phyloP scores from a whole-genome alignment of 2,888 invertebrate genomes.

The Tenthredo distinguenda region DNA sequence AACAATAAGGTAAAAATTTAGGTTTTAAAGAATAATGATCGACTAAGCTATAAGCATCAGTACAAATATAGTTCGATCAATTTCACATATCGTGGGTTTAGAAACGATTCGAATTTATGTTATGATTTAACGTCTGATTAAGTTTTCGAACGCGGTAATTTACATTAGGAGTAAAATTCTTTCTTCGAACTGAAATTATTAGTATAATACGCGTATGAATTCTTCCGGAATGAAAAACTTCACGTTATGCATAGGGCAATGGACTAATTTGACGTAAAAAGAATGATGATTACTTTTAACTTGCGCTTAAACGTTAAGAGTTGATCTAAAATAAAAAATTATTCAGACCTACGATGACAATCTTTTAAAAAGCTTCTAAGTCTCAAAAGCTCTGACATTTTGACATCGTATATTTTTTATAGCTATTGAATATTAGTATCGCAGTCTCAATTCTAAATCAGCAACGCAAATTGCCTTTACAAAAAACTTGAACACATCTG shows the following conservation, averaged over 20 bases:
- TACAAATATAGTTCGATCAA: neutral
- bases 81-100: neutral
- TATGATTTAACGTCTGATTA: neutral
- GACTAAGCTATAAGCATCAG: neutral
- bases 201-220: neutral
- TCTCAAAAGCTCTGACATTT: constrained; percentile 11
- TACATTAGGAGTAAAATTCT: neutral
- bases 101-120: neutral
- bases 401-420: neutral
- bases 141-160: neutral
- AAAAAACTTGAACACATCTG: constrained; percentile 27
- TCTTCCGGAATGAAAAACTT: neutral
- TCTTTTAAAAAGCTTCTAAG: neutral
- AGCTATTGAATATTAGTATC: constrained; percentile 39
- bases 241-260: neutral
- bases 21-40: neutral
- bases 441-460: constrained; percentile 44
- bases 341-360: neutral
- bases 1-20: neutral
- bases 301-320: constrained; percentile 14
- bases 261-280: neutral
- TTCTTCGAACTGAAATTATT: neutral
- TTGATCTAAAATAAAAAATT: neutral
- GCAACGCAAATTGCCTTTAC: constrained; percentile 3
- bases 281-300: constrained; percentile 22